Conservation (phyloP, 2,888 invertebrate genomes). For the Eutolmus rufibarbis region DNA sequence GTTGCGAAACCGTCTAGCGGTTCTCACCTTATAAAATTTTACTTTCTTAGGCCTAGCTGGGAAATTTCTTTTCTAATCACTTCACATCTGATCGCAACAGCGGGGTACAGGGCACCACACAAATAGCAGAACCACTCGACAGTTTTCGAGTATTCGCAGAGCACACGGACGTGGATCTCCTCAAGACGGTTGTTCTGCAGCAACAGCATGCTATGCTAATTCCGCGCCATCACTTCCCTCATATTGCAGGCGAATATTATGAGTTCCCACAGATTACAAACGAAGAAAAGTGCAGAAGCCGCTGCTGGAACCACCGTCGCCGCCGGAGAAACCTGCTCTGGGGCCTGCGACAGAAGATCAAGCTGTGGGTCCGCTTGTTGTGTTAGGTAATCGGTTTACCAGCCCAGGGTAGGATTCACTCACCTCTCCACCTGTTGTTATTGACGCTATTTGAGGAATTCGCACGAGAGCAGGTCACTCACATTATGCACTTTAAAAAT, state of each 20-base stretch:
- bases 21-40: constrained; percentile 10
- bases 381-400: constrained; percentile 23
- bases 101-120: not conserved
- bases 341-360: not conserved
- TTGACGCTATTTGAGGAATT: not conserved
- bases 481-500: not conserved
- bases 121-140: not conserved
- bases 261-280: constrained; percentile 6
- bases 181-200: not conserved
- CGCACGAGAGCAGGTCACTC: not conserved
- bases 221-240: constrained; percentile 17
- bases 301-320: not conserved
- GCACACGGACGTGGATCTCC: not conserved
- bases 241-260: not conserved
- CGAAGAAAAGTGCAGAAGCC: constrained; percentile 12
- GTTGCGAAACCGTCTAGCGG: not conserved
- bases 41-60: not conserved
- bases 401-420: not conserved
- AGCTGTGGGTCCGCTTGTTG: not conserved
- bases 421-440: constrained; percentile 35
- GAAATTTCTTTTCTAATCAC: not conserved
- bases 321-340: not conserved
- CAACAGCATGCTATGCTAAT: constrained; percentile 1
- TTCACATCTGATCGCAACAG: not conserved
- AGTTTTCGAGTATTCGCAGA: not conserved